Evolutionary conservation across 1,140 invertebrate genomes (phyloP).

Genomic region (Scaptomyza pallida): DNA sequence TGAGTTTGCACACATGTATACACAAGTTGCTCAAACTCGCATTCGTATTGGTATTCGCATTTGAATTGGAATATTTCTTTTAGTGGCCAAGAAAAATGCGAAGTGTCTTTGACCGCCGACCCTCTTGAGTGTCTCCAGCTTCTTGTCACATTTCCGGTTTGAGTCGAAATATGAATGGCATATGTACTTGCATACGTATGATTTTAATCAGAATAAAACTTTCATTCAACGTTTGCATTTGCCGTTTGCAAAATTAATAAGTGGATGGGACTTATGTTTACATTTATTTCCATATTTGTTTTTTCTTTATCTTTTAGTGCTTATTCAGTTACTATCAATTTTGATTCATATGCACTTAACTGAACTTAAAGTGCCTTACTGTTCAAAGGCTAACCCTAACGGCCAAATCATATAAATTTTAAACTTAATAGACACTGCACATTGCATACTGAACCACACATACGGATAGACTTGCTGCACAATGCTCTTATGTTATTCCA

Average conservation of each 20-base stretch:
- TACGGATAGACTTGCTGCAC: constrained; percentile 18
- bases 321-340: constrained; percentile 25
- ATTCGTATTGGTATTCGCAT: constrained; percentile 20
- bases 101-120: constrained; percentile 20
- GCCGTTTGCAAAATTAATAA: constrained; percentile 14
- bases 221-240: constrained; percentile 49
- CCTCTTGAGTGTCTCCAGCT: background rate
- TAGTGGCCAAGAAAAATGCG: constrained; percentile 49
- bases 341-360: constrained; percentile 4
- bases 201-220: constrained; percentile 81
- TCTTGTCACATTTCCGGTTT: constrained; percentile 17
- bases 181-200: constrained; percentile 36
- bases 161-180: constrained; percentile 31
- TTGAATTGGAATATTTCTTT: constrained; percentile 72
- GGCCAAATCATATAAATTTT: constrained; percentile 72
- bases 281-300: constrained; percentile 19
- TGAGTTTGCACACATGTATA: constrained; percentile 72
- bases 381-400: constrained; percentile 36
- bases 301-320: constrained; percentile 8
- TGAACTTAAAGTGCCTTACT: constrained; percentile 38
- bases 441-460: constrained; percentile 8
- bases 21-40: constrained; percentile 47
- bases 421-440: constrained; percentile 64
- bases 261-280: background rate
- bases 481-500: constrained; percentile 70